A percentile compares a stretch with the other conserved stretches of the same genome.
These are phyloP conservation scores for Rhabdornis inornatus DNA, from an alignment of 2,113 vertebrate species.

Conservation along the genomic window DNA sequence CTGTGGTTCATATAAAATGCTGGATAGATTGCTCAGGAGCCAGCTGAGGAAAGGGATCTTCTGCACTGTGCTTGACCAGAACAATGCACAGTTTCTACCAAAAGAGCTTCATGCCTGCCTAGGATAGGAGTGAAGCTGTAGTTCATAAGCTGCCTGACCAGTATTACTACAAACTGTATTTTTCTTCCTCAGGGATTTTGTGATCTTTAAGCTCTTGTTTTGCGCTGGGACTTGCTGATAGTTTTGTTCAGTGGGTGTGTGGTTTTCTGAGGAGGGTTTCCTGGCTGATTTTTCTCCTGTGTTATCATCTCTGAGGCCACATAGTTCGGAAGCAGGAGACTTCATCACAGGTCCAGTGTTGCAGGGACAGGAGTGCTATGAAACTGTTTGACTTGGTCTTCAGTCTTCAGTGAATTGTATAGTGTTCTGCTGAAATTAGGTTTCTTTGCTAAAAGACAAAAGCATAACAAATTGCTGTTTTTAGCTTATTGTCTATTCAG, in stretches of 20 bases:
- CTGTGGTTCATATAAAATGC: background rate
- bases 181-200: background rate
- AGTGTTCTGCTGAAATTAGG: background rate
- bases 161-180: background rate
- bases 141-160: background rate
- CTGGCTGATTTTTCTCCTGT: background rate
- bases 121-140: background rate
- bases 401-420: background rate
- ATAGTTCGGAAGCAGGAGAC: background rate
- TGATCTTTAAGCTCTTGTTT: background rate
- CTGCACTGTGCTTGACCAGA: background rate
- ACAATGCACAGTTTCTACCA: background rate
- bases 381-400: background rate
- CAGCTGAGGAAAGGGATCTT: background rate
- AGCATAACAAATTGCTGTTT: constrained; percentile 1
- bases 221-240: background rate
- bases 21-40: background rate
- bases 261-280: background rate
- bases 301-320: background rate
- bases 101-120: background rate
- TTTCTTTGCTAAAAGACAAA: background rate
- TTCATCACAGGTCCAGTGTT: background rate
- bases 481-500: constrained; percentile 88
- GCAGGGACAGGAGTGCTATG: background rate
- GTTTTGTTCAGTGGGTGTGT: background rate